Evolutionary conservation across 2,797 vertebrate genomes (phyloP).

Genomic region (Brotula barbata): DNA sequence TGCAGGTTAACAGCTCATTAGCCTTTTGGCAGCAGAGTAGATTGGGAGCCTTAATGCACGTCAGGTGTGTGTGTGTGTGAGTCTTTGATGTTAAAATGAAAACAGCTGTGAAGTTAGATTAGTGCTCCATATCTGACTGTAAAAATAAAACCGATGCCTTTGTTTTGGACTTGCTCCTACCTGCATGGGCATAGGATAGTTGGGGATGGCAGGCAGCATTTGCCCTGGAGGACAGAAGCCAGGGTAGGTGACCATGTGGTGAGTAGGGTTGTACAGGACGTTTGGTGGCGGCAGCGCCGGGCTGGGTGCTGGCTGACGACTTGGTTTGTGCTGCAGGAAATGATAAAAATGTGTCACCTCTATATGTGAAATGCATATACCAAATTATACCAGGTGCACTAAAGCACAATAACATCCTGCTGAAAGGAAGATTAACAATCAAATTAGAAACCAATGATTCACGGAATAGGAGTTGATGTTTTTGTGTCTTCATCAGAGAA

Average conservation of each 20-base stretch:
- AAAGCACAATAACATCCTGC: constrained; percentile 6
- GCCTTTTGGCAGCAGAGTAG: background rate
- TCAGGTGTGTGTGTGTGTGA: background rate
- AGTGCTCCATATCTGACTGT: constrained; percentile 5
- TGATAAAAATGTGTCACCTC: background rate
- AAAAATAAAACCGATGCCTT: background rate
- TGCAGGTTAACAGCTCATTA: background rate
- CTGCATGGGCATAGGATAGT: constrained; percentile 87
- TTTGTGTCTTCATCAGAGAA: background rate
- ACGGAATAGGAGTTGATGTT: constrained; percentile 6
- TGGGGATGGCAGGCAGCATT: constrained; percentile 84
- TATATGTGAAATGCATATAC: background rate
- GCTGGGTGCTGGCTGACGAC: constrained; percentile 75
- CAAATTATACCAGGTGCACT: constrained; percentile 1
- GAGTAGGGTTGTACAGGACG: constrained; percentile 90
- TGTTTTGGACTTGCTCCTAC: constrained; percentile 55
- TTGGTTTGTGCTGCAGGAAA: constrained; percentile 77
- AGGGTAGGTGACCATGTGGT: constrained; percentile 86
- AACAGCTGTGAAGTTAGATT: constrained; percentile 18
- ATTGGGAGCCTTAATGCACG: background rate
- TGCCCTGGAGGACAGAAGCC: constrained; percentile 83
- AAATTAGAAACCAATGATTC: background rate
- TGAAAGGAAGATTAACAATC: background rate
- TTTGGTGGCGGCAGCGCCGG: constrained; percentile 83
- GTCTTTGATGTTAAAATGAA: constrained; percentile 4